These are phyloP conservation scores for Alsophila aescularia DNA, from an alignment of 2,888 invertebrate genomes.

Conservation along the genomic window DNA sequence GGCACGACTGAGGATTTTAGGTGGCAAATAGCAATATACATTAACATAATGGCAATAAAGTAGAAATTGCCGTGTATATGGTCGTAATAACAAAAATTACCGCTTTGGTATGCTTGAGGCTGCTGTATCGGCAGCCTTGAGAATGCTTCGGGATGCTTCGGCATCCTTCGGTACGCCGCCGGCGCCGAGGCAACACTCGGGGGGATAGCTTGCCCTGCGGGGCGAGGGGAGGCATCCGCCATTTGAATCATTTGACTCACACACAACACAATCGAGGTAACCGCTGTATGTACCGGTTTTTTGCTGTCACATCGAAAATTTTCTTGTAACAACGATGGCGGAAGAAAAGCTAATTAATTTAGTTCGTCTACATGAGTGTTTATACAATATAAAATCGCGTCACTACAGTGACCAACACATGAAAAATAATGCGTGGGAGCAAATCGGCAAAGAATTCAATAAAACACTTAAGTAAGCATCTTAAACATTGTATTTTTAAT, in stretches of 20 bases:
- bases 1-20: too few species aligned
- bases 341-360: background rate
- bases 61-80: too few species aligned
- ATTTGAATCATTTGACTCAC: constrained; percentile 28
- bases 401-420: background rate
- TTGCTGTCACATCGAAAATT: background rate
- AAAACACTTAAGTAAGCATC: constrained; percentile 9
- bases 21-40: too few species aligned
- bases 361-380: background rate
- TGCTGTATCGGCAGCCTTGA: constrained; percentile 17
- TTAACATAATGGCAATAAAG: too few species aligned
- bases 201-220: constrained; percentile 6
- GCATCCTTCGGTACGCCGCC: constrained; percentile 18
- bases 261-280: constrained; percentile 15
- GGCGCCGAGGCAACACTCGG: constrained; percentile 23
- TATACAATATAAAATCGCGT: background rate
- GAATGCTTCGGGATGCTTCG: constrained; percentile 12
- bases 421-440: background rate
- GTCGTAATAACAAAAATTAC: background rate
- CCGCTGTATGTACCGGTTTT: background rate
- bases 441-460: background rate
- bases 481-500: constrained; percentile 10
- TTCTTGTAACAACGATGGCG: background rate
- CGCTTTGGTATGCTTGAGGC: constrained; percentile 18
- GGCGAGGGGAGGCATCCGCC: constrained; percentile 13